Conservation (phyloP, 2,113 vertebrate species). For the Tychaedon coryphoeus region DNA sequence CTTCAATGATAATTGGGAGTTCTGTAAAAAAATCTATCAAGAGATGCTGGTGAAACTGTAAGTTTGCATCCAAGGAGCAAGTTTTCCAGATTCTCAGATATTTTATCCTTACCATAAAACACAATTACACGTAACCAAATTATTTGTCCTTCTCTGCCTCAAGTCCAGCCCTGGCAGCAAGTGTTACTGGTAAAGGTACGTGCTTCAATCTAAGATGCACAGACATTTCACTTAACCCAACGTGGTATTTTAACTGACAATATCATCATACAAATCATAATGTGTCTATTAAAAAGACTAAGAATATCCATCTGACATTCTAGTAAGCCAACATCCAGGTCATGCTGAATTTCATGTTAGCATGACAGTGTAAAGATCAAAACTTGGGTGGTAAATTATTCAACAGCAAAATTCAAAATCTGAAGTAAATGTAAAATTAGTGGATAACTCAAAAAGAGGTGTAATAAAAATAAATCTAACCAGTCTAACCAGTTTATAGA, state of each 20-base stretch:
- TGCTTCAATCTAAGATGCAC: not conserved
- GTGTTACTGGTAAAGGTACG: not conserved
- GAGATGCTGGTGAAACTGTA: not conserved
- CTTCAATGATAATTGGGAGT: not conserved
- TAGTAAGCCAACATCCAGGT: not conserved
- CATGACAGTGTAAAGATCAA: not conserved
- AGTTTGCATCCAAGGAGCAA: not conserved
- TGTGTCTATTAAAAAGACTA: not conserved
- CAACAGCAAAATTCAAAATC: not conserved
- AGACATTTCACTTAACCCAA: not conserved
- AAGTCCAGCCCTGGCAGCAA: not conserved
- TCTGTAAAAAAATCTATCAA: not conserved
- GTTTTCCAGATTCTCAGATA: not conserved
- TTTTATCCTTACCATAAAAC: not conserved
- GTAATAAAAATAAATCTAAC: not conserved
- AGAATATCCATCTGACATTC: not conserved
- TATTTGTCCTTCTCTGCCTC: not conserved
- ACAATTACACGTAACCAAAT: not conserved
- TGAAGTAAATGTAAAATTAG: not conserved
- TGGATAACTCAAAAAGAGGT: not conserved
- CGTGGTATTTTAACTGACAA: not conserved
- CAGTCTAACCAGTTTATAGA: not conserved
- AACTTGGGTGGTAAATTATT: not conserved
- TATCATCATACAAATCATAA: not conserved
- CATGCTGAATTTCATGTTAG: not conserved